phyloP scores from a whole-genome alignment of 2,888 invertebrate species.

The Augochlorella aurata region DNA sequence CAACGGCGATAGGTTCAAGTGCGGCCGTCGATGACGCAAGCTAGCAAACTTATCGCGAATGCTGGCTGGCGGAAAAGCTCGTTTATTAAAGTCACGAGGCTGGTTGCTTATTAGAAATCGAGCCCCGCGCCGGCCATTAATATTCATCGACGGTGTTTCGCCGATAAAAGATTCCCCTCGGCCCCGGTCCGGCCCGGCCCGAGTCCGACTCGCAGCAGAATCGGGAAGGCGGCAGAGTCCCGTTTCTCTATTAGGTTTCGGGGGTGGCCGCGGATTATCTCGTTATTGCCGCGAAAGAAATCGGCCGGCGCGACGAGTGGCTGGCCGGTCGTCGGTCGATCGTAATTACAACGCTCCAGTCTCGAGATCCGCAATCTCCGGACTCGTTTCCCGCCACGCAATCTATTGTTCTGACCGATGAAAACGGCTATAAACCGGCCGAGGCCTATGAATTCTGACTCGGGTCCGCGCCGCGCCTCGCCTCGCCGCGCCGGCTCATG shows the following conservation, averaged over 20 bases:
- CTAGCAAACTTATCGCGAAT: not conserved
- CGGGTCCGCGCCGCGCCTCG: not conserved
- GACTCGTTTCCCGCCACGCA: slow-evolving; percentile 5
- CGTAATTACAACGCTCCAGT: slow-evolving; percentile 34
- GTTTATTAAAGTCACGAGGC: slow-evolving; percentile 65
- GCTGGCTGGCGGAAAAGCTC: slow-evolving; percentile 39
- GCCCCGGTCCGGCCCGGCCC: not conserved
- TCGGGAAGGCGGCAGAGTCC: not conserved
- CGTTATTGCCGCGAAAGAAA: slow-evolving; percentile 48
- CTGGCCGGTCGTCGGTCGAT: not conserved
- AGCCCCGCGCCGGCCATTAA: slow-evolving; percentile 66
- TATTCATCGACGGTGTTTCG: slow-evolving; percentile 72
- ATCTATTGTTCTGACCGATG: slow-evolving; percentile 43
- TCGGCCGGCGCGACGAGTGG: too few relatives aligned
- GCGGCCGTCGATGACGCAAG: slow-evolving; percentile 23
- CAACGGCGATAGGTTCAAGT: not conserved
- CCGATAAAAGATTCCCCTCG: slow-evolving; percentile 62
- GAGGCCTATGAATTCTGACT: not conserved
- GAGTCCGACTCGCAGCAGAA: not conserved
- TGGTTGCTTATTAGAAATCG: slow-evolving; percentile 64
- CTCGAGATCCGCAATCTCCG: slow-evolving; percentile 45
- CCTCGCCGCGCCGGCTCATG: not conserved
- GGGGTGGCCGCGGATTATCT: slow-evolving; percentile 44
- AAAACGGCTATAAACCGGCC: slow-evolving; percentile 29
- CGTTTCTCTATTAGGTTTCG: slow-evolving; percentile 40